A percentile compares a stretch with the other conserved stretches of the same genome.
phyloP scores from a whole-genome alignment of 37 sponge, comb jelly and placozoan genomes.

The Agelas oroides region DNA sequence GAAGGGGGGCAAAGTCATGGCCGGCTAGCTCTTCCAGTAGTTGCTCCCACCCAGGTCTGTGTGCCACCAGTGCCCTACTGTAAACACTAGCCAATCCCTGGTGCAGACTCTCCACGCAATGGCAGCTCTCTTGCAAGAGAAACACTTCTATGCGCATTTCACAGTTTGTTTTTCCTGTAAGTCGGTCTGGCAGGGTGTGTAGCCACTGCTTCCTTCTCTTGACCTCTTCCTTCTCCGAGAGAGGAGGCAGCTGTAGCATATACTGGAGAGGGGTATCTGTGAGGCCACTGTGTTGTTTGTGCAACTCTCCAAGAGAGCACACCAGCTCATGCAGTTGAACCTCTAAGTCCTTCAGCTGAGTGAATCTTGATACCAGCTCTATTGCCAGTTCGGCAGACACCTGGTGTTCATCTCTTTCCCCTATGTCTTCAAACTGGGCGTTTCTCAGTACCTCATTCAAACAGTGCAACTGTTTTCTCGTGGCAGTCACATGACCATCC shows the following conservation, averaged over 20 bases:
- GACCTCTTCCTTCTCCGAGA: constrained; percentile 26
- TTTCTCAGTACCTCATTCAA: constrained; percentile 33
- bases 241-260: constrained; percentile 71
- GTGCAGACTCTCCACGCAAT: background rate
- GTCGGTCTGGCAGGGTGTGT: constrained; percentile 65
- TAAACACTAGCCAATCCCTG: constrained; percentile 11
- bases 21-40: constrained; percentile 51
- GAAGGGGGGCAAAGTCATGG: constrained; percentile 46
- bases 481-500: constrained; percentile 11
- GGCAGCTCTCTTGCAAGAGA: constrained; percentile 5
- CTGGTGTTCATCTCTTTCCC: constrained; percentile 40
- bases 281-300: background rate
- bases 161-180: constrained; percentile 77
- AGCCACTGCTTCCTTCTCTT: constrained; percentile 31
- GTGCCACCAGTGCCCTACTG: background rate
- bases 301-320: constrained; percentile 10
- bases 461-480: constrained; percentile 12
- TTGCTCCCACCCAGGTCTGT: constrained; percentile 8
- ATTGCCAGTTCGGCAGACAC: constrained; percentile 31
- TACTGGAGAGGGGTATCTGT: constrained; percentile 52
- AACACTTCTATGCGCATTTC: constrained; percentile 62
- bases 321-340: constrained; percentile 35
- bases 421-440: constrained; percentile 62
- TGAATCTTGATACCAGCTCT: constrained; percentile 5
- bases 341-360: constrained; percentile 18